Evolutionary conservation across 2,888 invertebrate species (phyloP).

Genomic region (Amaurobius ferox): DNA sequence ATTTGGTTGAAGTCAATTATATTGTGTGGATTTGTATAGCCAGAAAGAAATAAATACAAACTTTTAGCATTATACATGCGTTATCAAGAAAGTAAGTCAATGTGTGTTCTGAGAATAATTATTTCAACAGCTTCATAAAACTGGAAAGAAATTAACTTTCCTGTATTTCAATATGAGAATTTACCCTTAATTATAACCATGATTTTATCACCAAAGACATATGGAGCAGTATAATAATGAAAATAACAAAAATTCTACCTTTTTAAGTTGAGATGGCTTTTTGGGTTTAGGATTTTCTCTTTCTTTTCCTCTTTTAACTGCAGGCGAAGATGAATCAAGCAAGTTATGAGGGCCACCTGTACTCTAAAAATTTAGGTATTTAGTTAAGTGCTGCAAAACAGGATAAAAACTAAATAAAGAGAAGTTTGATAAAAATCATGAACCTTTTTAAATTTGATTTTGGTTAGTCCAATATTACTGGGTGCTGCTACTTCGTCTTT

Average conservation of each 20-base stretch:
- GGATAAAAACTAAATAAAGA: not conserved
- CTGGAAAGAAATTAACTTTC: too few species aligned
- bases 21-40: too few species aligned
- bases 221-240: not conserved
- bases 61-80: too few species aligned
- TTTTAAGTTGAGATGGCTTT: constrained; percentile 79
- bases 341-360: constrained; percentile 62
- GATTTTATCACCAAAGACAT: not conserved
- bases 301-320: constrained; percentile 79
- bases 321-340: constrained; percentile 78
- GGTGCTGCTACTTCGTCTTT: constrained; percentile 6
- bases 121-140: too few species aligned
- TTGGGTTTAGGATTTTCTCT: constrained; percentile 78
- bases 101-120: too few species aligned
- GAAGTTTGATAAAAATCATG: not conserved
- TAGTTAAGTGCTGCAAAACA: not conserved
- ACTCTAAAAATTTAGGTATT: constrained; percentile 21
- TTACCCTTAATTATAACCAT: too few species aligned
- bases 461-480: not conserved
- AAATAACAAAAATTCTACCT: constrained; percentile 73
- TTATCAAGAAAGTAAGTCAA: too few species aligned
- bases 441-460: constrained; percentile 24
- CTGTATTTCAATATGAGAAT: too few species aligned
- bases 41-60: too few species aligned
- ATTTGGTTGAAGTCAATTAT: too few species aligned